Percentiles rank a stretch among this genome's conserved stretches.
Evolutionary conservation across 2,797 vertebrate genomes (phyloP).

Genomic region (Borostomias antarcticus): DNA sequence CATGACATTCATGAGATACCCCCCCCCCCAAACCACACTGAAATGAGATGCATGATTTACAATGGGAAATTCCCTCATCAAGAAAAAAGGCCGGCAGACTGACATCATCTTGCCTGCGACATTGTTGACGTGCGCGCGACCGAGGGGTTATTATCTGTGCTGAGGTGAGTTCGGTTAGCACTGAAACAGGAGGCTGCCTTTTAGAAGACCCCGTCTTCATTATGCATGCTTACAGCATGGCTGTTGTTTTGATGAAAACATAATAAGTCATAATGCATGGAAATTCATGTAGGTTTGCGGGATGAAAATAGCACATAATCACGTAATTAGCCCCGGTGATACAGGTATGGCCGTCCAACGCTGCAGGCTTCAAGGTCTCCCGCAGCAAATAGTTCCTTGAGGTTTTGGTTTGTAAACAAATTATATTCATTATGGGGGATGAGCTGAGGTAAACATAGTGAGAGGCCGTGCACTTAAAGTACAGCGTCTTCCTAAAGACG

Average conservation of each 20-base stretch:
- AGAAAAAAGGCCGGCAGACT: conserved; percentile 28
- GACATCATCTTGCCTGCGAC: conserved; percentile 40
- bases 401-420: conserved; percentile 75
- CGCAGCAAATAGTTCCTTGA: conserved; percentile 71
- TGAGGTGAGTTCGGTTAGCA: conserved; percentile 22
- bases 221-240: conserved; percentile 76
- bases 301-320: conserved; percentile 81
- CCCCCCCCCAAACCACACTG: conserved; percentile 21
- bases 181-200: conserved; percentile 52
- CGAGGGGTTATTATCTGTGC: conserved; percentile 19
- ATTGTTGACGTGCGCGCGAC: conserved; percentile 33
- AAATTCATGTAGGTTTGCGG: conserved; percentile 77
- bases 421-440: conserved; percentile 65
- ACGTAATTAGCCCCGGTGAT: conserved; percentile 74
- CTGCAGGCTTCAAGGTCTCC: conserved; percentile 69
- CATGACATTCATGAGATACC: conserved; percentile 30
- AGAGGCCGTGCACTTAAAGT: background rate
- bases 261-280: conserved; percentile 78
- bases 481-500: too few species aligned
- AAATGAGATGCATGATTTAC: conserved; percentile 14
- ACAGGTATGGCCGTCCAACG: conserved; percentile 72
- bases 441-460: conserved; percentile 57
- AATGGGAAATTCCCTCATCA: conserved; percentile 43
- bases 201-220: conserved; percentile 58
- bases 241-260: conserved; percentile 75